phyloP scores from a whole-genome alignment of 2,888 invertebrate genomes.

The Conops quadrifasciatus region DNA sequence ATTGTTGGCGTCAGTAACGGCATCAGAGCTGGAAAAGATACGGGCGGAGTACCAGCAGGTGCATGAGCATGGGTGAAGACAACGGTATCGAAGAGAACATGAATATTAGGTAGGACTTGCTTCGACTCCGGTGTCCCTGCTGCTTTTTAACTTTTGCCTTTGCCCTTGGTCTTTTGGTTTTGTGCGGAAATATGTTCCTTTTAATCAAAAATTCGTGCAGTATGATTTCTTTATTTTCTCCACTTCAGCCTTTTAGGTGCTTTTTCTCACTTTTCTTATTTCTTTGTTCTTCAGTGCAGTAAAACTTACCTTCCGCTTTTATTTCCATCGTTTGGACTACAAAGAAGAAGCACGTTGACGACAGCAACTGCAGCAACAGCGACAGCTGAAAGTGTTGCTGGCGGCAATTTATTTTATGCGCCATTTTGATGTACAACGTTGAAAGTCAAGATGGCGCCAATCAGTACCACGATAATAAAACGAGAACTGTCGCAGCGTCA shows the following conservation, averaged over 20 bases:
- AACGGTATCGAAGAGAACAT: no score
- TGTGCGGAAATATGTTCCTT: background rate
- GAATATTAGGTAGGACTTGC: no score
- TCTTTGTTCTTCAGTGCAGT: background rate
- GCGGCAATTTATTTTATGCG: slow-evolving; percentile 47
- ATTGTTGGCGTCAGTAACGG: no score
- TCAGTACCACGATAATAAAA: slow-evolving; percentile 30
- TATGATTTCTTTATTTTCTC: background rate
- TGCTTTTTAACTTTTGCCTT: background rate
- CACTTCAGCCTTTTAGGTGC: background rate
- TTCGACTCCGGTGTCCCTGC: no score
- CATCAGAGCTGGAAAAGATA: no score
- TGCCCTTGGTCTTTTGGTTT: background rate
- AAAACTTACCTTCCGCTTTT: slow-evolving; percentile 32
- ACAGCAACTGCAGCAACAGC: slow-evolving; percentile 32
- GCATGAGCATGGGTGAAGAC: no score
- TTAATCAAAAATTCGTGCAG: background rate
- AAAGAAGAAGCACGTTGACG: slow-evolving; percentile 44
- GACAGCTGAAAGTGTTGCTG: slow-evolving; percentile 39
- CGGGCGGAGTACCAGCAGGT: no score
- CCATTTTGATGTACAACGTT: slow-evolving; percentile 51
- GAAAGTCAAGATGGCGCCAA: slow-evolving; percentile 56
- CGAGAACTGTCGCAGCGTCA: background rate
- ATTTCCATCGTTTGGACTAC: slow-evolving; percentile 14
- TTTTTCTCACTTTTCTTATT: background rate